Base-by-base conservation (phyloP, 2,113 vertebrate species). In the Gnathonemus echidnorhynchus region DNA sequence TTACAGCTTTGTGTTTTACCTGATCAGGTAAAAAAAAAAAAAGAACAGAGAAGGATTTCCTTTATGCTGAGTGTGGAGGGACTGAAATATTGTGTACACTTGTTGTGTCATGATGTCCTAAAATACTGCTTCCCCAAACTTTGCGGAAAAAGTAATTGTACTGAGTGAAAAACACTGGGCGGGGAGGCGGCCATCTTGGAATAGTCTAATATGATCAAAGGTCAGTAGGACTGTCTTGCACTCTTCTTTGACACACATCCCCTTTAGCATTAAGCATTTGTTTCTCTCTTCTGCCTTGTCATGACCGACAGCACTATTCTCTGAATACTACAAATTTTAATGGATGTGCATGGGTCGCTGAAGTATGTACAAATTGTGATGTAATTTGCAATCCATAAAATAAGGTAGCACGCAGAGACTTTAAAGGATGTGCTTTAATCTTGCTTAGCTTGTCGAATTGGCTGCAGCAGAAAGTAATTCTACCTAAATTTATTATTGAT, bases 311-410 rank as follows among this genome's bases (percentile, higher is more conserved):
- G 74, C 35, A 1, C 35, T 42, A 19, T 17, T 80, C 74, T 80
- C 35, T 19, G 31, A 17, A 52, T 87, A 5, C 15, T 24, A 21
- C 50, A 87, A 5, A 56, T 56, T 53, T 35, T 42, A 53, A 52
- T 35, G 31, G 31, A 42, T 56, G 49, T 10, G 3, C 48, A 53
- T 35, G 4, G 86, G 31, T 49, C 4, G 5, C 46, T 49, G 84
- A 49, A 19, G 86, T 87, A 8, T 35, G 50, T 2, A 19, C 50
- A 53, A 87, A 87, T 87, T 52, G 39, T 7, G 7, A 87, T 48
- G 31, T 48, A 87, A 87, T 87, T 87, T 21, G n/a, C 86, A 42
- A 87, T 9, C 86, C 86, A 87, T 56, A 87, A 87, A 53, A 39
- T 53, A 53, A 19, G 48, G 50, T 8, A 39, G 86, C 50, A 8